A percentile compares a stretch with the other conserved stretches of the same genome.
These are phyloP conservation scores for Gerosis bhagava DNA, from an alignment of 2,888 invertebrate genomes.

Conservation along the genomic window DNA sequence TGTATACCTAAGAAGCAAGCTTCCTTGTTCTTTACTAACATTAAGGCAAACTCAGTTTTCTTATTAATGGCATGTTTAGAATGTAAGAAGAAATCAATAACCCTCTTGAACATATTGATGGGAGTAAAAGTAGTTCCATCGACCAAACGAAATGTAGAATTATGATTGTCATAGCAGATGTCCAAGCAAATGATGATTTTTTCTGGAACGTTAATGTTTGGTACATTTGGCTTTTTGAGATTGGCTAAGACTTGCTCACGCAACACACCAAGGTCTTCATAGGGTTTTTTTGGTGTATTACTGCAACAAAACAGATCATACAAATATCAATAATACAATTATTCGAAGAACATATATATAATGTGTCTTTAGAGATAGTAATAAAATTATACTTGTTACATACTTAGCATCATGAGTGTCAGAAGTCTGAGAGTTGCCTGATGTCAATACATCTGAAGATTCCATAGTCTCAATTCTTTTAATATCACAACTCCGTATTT, in stretches of 20 bases:
- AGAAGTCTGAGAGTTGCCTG: constrained; percentile 1
- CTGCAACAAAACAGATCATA: constrained; percentile 20
- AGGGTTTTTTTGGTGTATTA: constrained; percentile 23
- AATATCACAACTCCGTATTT: too few species aligned
- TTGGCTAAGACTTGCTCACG: constrained; percentile 65
- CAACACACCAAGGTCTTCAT: constrained; percentile 43
- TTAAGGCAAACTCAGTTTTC: constrained; percentile 84
- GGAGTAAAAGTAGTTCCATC: constrained; percentile 81
- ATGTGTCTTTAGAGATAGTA: too few species aligned
- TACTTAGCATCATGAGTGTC: constrained; percentile 10
- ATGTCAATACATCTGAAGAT: constrained; percentile 10
- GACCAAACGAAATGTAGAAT: constrained; percentile 73
- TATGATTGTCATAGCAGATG: constrained; percentile 79
- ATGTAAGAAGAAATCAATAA: constrained; percentile 83
- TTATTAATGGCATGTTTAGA: constrained; percentile 83
- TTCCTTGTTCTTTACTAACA: constrained; percentile 78
- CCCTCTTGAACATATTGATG: constrained; percentile 84
- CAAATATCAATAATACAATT: too few species aligned
- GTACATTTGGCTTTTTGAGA: constrained; percentile 70
- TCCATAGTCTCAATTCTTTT: constrained; percentile 10
- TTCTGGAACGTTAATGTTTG: constrained; percentile 82
- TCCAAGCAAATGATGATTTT: constrained; percentile 85
- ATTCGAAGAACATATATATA: too few species aligned
- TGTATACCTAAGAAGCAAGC: too few species aligned
- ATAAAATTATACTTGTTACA: too few species aligned